Base-by-base conservation (phyloP, 2,888 invertebrate species). In the Scaptomyza parva region DNA sequence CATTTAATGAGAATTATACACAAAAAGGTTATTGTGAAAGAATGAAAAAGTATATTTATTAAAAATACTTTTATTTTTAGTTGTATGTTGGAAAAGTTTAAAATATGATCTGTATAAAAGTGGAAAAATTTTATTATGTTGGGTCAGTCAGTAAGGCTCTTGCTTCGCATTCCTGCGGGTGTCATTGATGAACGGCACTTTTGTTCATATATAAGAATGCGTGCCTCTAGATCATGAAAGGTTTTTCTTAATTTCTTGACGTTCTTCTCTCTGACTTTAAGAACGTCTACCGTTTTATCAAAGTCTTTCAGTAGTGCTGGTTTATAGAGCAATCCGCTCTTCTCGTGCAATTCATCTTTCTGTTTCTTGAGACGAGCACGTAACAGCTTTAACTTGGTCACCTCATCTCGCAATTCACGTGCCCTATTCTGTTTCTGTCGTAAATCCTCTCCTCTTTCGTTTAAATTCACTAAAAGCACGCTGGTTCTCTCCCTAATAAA, bases 401-500 rank as follows among this genome's bases (percentile, higher is more conserved):
- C 8, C 6, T 45, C 1, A 0, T 58, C 66, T 0, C 73, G 71
- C 17, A 76, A 14, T 1, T 30, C 8, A 0, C 0, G 1, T 8
- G 24, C 43, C 3, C 1, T 51, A 0, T 2, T 3, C 0, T 4
- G 0, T 2, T 48, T 35, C 0, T 41, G 7, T 0, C 8, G 0
- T 5, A 75, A 2, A 0, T 22, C 18, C 0, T 0, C 0, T 0
- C 4, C 7, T 3, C 26, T 8, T 4, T 12, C 9, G 0, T 0
- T 0, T 7, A 75, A 33, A 2, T 28, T 40, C 7, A 44, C 60
- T 18, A 45, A n/a, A 0, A 51, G 22, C 60, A 75, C 54, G 54
- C 60, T 73, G 4, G 43, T 61, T 24, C 75, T 73, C 12, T 73
- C 72, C 20, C 76, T 55, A 2, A 73, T 75, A 35, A 65, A 73